Evolutionary conservation across 2,888 invertebrate genomes (phyloP), one percentile per base, ranked within the genome.

Genomic region (Tromatobia lineatoria): DNA sequence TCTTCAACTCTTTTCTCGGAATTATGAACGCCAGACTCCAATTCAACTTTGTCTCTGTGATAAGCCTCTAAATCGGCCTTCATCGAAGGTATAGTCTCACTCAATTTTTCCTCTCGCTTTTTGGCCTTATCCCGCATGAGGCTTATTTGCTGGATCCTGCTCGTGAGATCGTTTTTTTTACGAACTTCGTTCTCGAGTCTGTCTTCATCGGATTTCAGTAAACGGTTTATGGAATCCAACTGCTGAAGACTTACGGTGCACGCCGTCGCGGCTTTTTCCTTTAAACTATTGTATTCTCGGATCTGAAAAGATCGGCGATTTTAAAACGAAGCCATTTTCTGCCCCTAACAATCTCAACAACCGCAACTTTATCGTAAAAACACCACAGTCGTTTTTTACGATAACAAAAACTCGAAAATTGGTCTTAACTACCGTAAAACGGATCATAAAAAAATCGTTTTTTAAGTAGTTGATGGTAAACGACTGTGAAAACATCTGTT

Each of bases 131-230:
- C 98, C 86, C 98, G 96, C 94, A 99, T 99, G 89, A 98, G 97
- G 2, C 97, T 97, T 94, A 99, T 98, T 93, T 99, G 98, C 61
- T 97, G 96, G 84, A 98, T 96, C 89, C 98, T 97, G 89, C 98
- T 98, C 93, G 98, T 97, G 15, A 98, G 95, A 87, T 99, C 98
- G 1, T 97, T 97, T 92, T 98, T 97, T 89, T 97, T 96, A 66
- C 99, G 95, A 76, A 96, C 95, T 93, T 99, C 99, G 92, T 99
- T 99, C 93, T 99, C 99, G 47, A 99, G 95, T 15, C 97, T 95
- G 94, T 99, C 99, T 94, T 99, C 99, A 94, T 99, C 99, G 0
- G 99, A 96, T 94, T 99, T 99, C 94, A 99, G 99, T 91, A 99
- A 99, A 29, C 99, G 96, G 94, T 98, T 98, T 18, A 99, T 97